These are phyloP conservation scores for Lophotis ruficrista DNA, from an alignment of 2,113 vertebrate species.

Conservation along the genomic window DNA sequence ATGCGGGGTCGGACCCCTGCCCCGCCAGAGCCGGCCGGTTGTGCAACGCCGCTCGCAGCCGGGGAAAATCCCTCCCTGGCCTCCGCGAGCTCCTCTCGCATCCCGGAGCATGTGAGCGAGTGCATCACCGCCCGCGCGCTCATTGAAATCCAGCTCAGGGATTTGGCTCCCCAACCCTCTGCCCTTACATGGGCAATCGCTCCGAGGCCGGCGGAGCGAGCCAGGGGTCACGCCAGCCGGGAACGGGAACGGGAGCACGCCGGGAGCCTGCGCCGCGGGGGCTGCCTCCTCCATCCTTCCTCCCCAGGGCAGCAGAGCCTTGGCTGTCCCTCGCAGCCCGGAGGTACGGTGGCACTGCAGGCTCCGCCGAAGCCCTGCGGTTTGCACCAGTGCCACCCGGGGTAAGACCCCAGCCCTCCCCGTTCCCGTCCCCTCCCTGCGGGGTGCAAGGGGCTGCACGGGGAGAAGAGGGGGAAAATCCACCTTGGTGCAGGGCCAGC, in stretches of 20 bases:
- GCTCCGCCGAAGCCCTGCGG: rapidly evolving
- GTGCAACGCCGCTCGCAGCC: constrained; percentile 25
- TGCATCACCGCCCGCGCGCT: neutral
- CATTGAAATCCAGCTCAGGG: neutral
- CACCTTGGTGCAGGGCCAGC: neutral
- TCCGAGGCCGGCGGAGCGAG: neutral
- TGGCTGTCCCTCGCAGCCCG: too few relatives aligned
- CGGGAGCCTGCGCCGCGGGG: neutral
- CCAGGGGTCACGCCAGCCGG: neutral
- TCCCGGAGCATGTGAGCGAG: constrained; percentile 32
- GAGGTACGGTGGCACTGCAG: neutral
- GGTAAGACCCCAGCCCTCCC: neutral
- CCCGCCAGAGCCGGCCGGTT: neutral
- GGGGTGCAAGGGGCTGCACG: neutral
- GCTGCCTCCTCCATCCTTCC: neutral
- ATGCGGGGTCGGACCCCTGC: neutral
- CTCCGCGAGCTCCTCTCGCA: neutral
- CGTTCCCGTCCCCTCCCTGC: rapidly evolving
- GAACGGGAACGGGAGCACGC: rapidly evolving
- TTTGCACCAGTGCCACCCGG: neutral
- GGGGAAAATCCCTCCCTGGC: constrained; percentile 60
- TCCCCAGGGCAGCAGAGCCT: neutral
- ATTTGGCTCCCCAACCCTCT: constrained; percentile 28
- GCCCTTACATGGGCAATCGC: constrained; percentile 48
- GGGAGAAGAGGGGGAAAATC: neutral